Base-by-base conservation (phyloP, 2,888 invertebrate species). In the Meliscaeva auricollis region DNA sequence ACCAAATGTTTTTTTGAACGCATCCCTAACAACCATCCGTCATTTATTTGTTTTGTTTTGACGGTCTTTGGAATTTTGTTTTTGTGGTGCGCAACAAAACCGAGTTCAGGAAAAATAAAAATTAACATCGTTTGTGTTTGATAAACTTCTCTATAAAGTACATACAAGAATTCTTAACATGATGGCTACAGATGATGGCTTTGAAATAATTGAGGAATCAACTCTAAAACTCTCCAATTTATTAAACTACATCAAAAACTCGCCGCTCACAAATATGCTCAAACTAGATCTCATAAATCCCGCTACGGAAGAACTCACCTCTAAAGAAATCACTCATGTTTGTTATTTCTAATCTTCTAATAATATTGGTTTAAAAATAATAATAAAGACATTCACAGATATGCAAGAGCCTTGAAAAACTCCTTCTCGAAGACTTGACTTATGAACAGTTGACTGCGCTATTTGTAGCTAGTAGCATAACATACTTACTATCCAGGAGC, bases 341-440 rank as follows among this genome's bases (percentile, higher is more conserved):
- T 11, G 69, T 6, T 17, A n/a, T 17, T 58, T 3, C n/a, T 22
- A 15, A 4, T 56, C 1, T 15, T n/a, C 3, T 20, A 0, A 35
- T n/a, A n/a, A n/a, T n/a, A n/a, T n/a, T n/a, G n/a, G n/a, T n/a
- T n/a, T n/a, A n/a, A n/a, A n/a, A n/a, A n/a, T n/a, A 56, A 22
- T 38, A 20, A 20, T 38, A 7, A n/a, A 8, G n/a, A n/a, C 0
- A 15, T 97, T 98, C 98, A 93, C 15, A 89, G 89, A 87, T 88
- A 5, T 89, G 88, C 48, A 87, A 81, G 68, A 41, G 70, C 5
- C 87, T 89, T 9, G 56, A 78, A 22, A 44, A 74, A n/a, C 32
- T 89, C 0, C 75, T 88, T 26, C 77, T 83, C 0, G 77, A 87
- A n/a, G 88, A 89, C 30, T 44, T 89, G 1, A 88, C 87, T 41